Conservation (phyloP, 2,113 vertebrate species). For the Chaenocephalus aceratus region DNA sequence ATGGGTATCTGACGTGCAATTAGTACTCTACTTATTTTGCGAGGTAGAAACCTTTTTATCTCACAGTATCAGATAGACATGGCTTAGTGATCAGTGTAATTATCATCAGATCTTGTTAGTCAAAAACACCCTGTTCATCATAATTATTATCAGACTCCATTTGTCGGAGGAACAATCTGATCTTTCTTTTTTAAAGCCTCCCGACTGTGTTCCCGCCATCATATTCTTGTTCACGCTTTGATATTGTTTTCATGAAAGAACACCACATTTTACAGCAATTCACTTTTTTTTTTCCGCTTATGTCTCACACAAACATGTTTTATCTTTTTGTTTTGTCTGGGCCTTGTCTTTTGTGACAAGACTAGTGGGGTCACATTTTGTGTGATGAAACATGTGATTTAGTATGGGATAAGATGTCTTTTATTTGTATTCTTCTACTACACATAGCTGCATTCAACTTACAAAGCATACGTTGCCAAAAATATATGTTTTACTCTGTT, state of each 20-base stretch:
- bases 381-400: too few relatives aligned
- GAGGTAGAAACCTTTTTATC: constrained; percentile 51
- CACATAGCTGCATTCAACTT: too few relatives aligned
- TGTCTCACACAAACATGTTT: constrained; percentile 5
- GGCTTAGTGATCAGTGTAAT: constrained; percentile 55
- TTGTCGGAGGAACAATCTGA: constrained; percentile 39
- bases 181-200: constrained; percentile 19
- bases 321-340: constrained; percentile 17
- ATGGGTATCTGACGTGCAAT: constrained; percentile 40
- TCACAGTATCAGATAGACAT: constrained; percentile 41
- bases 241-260: constrained; percentile 47
- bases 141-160: constrained; percentile 64
- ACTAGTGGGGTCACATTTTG: constrained; percentile 1
- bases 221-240: constrained; percentile 18
- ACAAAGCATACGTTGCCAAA: too few relatives aligned
- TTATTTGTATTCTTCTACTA: too few relatives aligned
- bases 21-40: constrained; percentile 35
- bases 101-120: constrained; percentile 59
- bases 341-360: not conserved
- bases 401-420: too few relatives aligned
- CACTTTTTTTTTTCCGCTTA: not conserved
- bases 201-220: constrained; percentile 16
- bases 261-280: constrained; percentile 23
- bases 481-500: not conserved
- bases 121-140: constrained; percentile 48